phyloP scores from a whole-genome alignment of 2,113 vertebrate species.

The Rhinoderma darwinii region DNA sequence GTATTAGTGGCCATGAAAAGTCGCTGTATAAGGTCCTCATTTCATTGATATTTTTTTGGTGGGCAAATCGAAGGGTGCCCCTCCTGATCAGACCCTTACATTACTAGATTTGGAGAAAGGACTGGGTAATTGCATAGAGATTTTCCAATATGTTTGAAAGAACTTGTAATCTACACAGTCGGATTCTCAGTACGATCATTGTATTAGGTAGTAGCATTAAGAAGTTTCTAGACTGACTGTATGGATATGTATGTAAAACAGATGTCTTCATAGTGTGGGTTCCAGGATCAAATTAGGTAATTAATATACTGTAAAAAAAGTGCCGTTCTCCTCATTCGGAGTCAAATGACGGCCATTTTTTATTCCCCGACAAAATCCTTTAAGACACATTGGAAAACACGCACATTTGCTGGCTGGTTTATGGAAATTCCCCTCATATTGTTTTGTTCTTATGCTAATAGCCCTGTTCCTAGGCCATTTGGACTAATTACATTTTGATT shows the following conservation, averaged over 20 bases:
- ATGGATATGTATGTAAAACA: background rate
- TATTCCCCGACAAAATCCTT: background rate
- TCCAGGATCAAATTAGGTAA: background rate
- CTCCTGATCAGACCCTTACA: no score
- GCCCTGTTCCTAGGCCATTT: slow-evolving; percentile 25
- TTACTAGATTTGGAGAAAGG: no score
- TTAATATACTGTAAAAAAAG: background rate
- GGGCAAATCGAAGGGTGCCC: no score
- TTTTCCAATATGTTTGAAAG: background rate
- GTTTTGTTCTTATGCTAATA: slow-evolving; percentile 44
- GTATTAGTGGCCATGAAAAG: no score
- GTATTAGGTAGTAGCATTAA: no score
- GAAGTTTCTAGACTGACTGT: background rate
- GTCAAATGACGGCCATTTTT: background rate
- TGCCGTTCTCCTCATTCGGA: background rate
- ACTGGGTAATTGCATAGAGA: background rate
- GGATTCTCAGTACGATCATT: no score
- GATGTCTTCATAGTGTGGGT: background rate
- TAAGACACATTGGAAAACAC: slow-evolving; percentile 1
- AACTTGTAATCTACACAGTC: background rate
- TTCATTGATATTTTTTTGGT: no score
- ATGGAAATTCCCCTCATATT: slow-evolving; percentile 36
- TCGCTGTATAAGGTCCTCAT: no score
- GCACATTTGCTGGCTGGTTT: background rate
- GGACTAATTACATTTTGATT: slow-evolving; percentile 48